These are phyloP conservation scores for Myanophis thanlyinensis DNA, from an alignment of 2,113 vertebrate species.

Conservation along the genomic window DNA sequence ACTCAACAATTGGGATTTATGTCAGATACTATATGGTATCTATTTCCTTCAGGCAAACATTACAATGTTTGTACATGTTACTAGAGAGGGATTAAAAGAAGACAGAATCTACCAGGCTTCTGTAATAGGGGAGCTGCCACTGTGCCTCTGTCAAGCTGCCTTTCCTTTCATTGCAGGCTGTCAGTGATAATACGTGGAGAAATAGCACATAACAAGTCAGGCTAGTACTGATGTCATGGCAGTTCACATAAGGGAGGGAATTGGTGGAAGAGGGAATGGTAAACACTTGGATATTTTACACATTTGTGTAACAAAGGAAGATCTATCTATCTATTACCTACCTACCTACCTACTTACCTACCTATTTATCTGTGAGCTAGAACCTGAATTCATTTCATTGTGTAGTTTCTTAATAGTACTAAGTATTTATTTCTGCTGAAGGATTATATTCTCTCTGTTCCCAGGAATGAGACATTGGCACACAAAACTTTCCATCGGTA, in stretches of 20 bases:
- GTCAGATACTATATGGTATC: background rate
- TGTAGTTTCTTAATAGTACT: background rate
- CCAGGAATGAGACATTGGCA: constrained; percentile 80
- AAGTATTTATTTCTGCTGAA: background rate
- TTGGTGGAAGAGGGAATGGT: background rate
- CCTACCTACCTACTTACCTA: no score
- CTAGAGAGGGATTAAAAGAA: background rate
- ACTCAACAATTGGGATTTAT: background rate
- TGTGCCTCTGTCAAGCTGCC: background rate
- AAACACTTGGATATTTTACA: background rate
- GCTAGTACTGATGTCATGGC: background rate
- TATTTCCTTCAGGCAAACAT: background rate
- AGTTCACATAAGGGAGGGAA: background rate
- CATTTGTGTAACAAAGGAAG: background rate
- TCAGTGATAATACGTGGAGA: background rate
- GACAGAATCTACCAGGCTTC: background rate
- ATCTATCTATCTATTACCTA: no score
- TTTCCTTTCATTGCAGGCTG: background rate
- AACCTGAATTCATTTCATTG: background rate
- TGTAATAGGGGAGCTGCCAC: background rate
- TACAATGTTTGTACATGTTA: background rate
- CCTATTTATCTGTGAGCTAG: background rate
- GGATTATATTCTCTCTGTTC: background rate
- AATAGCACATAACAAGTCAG: background rate
- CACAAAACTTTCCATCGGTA: constrained; percentile 98